Evolutionary conservation across 1,140 invertebrate species (phyloP).

Genomic region (Drosophila elegans): DNA sequence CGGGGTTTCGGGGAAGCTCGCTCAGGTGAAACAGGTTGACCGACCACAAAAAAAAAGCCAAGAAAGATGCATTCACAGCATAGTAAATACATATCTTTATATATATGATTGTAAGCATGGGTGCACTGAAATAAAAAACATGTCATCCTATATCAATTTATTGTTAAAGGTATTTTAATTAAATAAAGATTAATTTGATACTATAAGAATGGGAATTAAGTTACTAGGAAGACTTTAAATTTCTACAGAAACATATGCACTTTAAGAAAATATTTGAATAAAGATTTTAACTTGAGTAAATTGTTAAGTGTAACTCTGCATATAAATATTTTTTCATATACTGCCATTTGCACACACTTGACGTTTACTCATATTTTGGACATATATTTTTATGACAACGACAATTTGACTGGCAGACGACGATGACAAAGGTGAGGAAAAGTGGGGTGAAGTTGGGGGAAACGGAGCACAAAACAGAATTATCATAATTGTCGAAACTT

Average conservation of each 20-base stretch:
- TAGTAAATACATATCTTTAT: constrained; percentile 4
- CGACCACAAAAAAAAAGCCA: constrained; percentile 11
- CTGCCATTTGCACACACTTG: constrained; percentile 72
- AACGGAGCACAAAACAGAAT: constrained; percentile 51
- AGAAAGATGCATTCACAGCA: constrained; percentile 39
- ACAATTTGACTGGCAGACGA: constrained; percentile 64
- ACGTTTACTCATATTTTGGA: constrained; percentile 35
- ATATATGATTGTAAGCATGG: background rate
- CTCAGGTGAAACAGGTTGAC: constrained; percentile 68
- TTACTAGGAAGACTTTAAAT: too few relatives aligned
- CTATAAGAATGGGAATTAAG: too few relatives aligned
- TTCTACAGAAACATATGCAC: too few relatives aligned
- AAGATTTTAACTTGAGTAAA: background rate
- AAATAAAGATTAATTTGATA: too few relatives aligned
- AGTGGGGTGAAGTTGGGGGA: constrained; percentile 8
- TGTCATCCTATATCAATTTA: too few relatives aligned
- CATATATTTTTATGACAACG: constrained; percentile 70
- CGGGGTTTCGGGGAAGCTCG: constrained; percentile 26
- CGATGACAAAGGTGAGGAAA: background rate
- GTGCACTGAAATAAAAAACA: constrained; percentile 16
- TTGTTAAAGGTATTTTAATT: too few relatives aligned
- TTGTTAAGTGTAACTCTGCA: constrained; percentile 11
- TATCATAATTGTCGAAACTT: constrained; percentile 75
- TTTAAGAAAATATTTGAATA: too few relatives aligned
- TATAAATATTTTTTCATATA: constrained; percentile 9